phyloP scores from a whole-genome alignment of 1,140 invertebrate species.

The Leptinotarsa undecemlineata region DNA sequence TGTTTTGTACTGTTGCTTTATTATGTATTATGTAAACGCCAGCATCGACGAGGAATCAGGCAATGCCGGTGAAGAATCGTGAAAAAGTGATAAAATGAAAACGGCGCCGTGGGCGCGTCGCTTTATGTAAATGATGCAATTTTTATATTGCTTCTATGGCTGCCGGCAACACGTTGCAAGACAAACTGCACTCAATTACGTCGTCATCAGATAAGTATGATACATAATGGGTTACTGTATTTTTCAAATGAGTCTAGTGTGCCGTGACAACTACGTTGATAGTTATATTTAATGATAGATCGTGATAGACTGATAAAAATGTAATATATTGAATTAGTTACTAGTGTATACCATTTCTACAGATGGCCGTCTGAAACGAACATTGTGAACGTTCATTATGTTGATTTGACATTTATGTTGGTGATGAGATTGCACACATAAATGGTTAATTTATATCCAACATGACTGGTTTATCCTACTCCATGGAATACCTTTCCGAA shows the following conservation, averaged over 20 bases:
- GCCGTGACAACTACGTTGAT: not conserved
- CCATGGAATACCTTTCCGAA: too few relatives aligned
- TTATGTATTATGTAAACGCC: not conserved
- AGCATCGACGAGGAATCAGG: not conserved
- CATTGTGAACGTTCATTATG: too few relatives aligned
- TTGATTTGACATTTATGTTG: too few relatives aligned
- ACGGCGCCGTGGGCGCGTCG: not conserved
- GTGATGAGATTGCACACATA: too few relatives aligned
- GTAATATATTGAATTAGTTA: not conserved
- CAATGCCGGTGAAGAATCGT: not conserved
- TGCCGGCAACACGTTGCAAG: conserved; percentile 4
- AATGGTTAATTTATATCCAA: too few relatives aligned
- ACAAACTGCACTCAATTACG: not conserved
- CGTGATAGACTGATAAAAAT: not conserved
- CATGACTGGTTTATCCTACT: too few relatives aligned
- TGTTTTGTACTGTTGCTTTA: not conserved
- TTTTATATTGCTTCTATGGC: conserved; percentile 3
- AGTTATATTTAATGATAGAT: not conserved
- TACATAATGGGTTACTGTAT: conserved; percentile 1
- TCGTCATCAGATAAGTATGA: conserved; percentile 2
- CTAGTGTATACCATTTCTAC: too few relatives aligned
- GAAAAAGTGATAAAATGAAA: conserved; percentile 3
- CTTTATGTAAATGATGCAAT: not conserved
- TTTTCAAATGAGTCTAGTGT: conserved; percentile 3
- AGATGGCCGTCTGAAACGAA: too few relatives aligned